These are phyloP conservation scores for Pseudomyrmex sp. DNA, from an alignment of 1,140 invertebrate genomes.

Conservation along the genomic window DNA sequence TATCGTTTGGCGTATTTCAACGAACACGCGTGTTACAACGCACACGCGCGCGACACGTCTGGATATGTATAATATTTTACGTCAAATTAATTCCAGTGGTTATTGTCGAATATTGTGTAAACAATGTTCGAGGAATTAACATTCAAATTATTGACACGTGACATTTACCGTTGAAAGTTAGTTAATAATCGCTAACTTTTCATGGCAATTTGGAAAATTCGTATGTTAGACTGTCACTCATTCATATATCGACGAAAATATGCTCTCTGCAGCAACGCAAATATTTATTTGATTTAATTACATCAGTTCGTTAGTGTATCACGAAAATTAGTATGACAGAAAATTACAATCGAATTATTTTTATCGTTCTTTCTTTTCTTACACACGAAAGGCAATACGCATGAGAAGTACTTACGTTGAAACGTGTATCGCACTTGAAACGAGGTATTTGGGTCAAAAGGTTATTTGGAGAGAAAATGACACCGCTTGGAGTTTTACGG, in stretches of 20 bases:
- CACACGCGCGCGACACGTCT: not conserved
- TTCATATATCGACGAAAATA: constrained; percentile 22
- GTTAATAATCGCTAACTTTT: constrained; percentile 24
- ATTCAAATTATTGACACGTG: constrained; percentile 30
- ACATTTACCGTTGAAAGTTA: constrained; percentile 10
- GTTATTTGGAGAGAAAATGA: constrained; percentile 10
- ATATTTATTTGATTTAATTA: constrained; percentile 31
- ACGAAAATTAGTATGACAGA: not conserved
- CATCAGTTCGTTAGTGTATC: not conserved
- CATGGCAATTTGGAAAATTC: constrained; percentile 7
- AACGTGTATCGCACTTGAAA: not conserved
- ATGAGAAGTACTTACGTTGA: not conserved
- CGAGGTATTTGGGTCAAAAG: constrained; percentile 34
- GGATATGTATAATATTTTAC: not conserved
- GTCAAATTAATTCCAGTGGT: not conserved
- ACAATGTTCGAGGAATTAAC: not conserved
- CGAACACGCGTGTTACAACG: not conserved
- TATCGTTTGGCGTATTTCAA: not conserved
- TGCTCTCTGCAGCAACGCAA: not conserved
- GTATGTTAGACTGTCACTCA: not conserved
- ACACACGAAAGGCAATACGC: constrained; percentile 16
- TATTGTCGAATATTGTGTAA: not conserved
- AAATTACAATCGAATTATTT: constrained; percentile 3
- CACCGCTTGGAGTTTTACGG: constrained; percentile 27
- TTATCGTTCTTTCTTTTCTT: constrained; percentile 6